Conservation (phyloP, 2,888 invertebrate species). For the Lochmaea capreae region DNA sequence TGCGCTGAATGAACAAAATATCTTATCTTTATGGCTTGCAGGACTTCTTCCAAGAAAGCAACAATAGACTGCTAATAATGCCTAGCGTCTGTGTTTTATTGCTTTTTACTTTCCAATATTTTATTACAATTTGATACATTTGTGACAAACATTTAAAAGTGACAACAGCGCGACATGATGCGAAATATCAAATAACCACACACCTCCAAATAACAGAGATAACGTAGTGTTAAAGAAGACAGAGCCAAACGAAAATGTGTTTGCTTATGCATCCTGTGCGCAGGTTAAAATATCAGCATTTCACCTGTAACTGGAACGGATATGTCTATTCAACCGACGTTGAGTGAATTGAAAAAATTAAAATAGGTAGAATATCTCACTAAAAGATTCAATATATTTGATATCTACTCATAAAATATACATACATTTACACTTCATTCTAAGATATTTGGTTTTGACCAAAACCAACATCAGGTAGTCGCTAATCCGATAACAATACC, state of each 20-base stretch:
- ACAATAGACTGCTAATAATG: too few relatives aligned
- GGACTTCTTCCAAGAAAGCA: too few relatives aligned
- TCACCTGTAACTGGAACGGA: conserved; percentile 40
- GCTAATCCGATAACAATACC: too few relatives aligned
- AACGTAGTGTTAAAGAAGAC: conserved; percentile 24
- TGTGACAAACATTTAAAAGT: neutral
- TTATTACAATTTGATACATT: neutral
- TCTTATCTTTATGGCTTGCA: too few relatives aligned
- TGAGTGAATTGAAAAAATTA: neutral
- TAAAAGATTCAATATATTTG: neutral
- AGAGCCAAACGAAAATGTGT: conserved; percentile 30
- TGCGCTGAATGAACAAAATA: too few relatives aligned
- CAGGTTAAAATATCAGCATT: conserved; percentile 39
- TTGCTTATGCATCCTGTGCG: conserved; percentile 37
- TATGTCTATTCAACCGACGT: conserved; percentile 4
- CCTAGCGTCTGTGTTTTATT: neutral
- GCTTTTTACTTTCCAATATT: neutral
- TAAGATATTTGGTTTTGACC: too few relatives aligned
- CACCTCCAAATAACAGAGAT: conserved; percentile 37
- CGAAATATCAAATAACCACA: conserved; percentile 38
- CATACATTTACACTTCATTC: too few relatives aligned
- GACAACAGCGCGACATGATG: conserved; percentile 26
- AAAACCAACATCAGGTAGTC: too few relatives aligned
- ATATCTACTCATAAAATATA: too few relatives aligned
- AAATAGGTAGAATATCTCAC: neutral